These are phyloP conservation scores for Tetramorium alpestre DNA, from an alignment of 1,140 invertebrate genomes.

Conservation along the genomic window DNA sequence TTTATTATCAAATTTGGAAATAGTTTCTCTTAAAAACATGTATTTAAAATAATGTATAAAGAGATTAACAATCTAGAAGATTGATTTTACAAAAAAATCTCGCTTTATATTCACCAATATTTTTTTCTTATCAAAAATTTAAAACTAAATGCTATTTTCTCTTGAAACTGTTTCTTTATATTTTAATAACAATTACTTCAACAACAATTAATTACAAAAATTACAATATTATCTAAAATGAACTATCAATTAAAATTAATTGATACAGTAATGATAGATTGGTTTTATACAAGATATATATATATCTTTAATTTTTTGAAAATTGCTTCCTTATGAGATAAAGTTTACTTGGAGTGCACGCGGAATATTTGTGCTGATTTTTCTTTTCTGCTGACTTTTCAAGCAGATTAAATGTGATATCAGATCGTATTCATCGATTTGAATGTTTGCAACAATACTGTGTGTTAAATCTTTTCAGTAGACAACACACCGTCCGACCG, in stretches of 20 bases:
- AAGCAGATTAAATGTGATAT: not conserved
- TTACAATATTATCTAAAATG: not conserved
- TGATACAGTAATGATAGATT: not conserved
- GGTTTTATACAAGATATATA: not conserved
- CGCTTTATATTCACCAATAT: too few species aligned
- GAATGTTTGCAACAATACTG: not conserved
- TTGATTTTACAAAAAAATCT: not conserved
- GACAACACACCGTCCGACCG: not conserved
- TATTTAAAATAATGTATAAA: not conserved
- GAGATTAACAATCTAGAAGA: not conserved
- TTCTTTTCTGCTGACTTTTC: not conserved
- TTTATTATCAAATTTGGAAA: not conserved
- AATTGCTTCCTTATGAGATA: not conserved
- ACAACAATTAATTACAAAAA: not conserved
- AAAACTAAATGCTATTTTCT: not conserved
- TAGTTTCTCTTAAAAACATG: not conserved
- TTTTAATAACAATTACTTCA: not conserved
- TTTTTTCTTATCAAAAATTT: not conserved
- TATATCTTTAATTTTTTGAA: not conserved
- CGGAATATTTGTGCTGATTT: not conserved
- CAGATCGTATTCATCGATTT: not conserved
- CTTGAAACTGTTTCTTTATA: not conserved
- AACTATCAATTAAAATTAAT: not conserved
- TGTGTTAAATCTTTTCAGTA: conserved; percentile 41
- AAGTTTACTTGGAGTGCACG: not conserved